Percentiles rank a stretch among this genome's conserved stretches.
Evolutionary conservation across 1,140 invertebrate genomes (phyloP).

Genomic region (Pseudomyrmex gracilis): DNA sequence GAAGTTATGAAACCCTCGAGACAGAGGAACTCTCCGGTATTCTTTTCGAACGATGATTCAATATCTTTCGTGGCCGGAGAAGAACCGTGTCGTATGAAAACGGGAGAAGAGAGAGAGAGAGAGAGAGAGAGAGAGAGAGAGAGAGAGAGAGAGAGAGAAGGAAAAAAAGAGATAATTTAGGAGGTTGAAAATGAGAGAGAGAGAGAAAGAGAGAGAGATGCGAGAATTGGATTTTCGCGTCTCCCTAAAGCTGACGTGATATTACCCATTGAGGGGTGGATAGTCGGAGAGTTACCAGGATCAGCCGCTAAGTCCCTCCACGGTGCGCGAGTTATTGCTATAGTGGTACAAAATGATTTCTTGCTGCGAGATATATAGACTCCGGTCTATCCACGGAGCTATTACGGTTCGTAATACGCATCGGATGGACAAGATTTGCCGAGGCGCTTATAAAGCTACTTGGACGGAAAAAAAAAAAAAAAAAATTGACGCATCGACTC

Average conservation of each 20-base stretch:
- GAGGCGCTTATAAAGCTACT: not conserved
- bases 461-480: not conserved
- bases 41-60: slow-evolving; percentile 61
- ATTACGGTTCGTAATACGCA: not conserved
- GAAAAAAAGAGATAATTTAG: not conserved
- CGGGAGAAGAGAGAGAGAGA: not conserved
- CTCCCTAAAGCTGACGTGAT: slow-evolving; percentile 60
- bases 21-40: slow-evolving; percentile 57
- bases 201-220: not conserved
- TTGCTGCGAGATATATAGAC: slow-evolving; percentile 12
- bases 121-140: not conserved
- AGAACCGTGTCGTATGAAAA: slow-evolving; percentile 29
- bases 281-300: slow-evolving; percentile 47
- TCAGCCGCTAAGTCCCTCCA: slow-evolving; percentile 57
- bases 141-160: not conserved
- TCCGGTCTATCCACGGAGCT: not conserved
- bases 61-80: slow-evolving; percentile 49
- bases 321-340: slow-evolving; percentile 48
- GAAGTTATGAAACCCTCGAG: slow-evolving; percentile 56
- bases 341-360: slow-evolving; percentile 60
- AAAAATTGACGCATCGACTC: not conserved
- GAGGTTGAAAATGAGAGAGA: not conserved
- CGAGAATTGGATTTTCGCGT: slow-evolving; percentile 61
- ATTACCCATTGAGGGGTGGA: slow-evolving; percentile 52
- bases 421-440: not conserved